Evolutionary conservation across 1,140 invertebrate genomes (phyloP), one percentile per base, ranked within the genome.

Genomic region (Bradysia coprophila): DNA sequence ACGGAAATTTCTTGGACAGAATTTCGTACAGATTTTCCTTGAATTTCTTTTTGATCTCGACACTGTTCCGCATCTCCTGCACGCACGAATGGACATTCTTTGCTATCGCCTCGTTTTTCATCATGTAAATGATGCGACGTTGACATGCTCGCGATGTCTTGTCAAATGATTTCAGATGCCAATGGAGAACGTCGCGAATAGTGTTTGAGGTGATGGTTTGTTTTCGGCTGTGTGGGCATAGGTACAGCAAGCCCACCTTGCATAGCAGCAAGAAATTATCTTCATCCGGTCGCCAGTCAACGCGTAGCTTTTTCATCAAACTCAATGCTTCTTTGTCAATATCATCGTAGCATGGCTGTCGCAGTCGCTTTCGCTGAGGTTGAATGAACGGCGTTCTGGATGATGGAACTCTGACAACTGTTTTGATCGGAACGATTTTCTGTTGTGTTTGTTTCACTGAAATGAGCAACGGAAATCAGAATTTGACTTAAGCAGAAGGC

Each of bases 111-210:
- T 50, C 51, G 47, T 46, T 50, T 47, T 73, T 73, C 54, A 78
- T 54, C 60, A 78, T 71, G 47, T 75, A 76, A 8, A 66, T 51
- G 2, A 79, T 56, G 16, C 80, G 59, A 6, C 80, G 57, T 44
- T 77, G 71, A 56, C 77, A 81, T 1, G 81, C 76, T 38, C 66
- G 53, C 0, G 76, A 75, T 0, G 80, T 82, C 56, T 85, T 85
- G 48, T 81, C 76, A 20, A 61, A 51, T 9, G 69, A 72, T 37
- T 62, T 56, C 54, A 63, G 8, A 56, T 66, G 40, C 61, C 64
- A 45, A 52, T 78, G 72, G 1, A 85, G 50, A 3, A 80, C 49
- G 49, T 84, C 79, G 13, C 80, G 60, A 1, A 81, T 60, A 3
- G 66, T 49, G n/a, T 54, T 56, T 47, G 68, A 66, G 13, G 59